Conservation (phyloP, 2,888 invertebrate species). For the Euplagia quadripunctaria region DNA sequence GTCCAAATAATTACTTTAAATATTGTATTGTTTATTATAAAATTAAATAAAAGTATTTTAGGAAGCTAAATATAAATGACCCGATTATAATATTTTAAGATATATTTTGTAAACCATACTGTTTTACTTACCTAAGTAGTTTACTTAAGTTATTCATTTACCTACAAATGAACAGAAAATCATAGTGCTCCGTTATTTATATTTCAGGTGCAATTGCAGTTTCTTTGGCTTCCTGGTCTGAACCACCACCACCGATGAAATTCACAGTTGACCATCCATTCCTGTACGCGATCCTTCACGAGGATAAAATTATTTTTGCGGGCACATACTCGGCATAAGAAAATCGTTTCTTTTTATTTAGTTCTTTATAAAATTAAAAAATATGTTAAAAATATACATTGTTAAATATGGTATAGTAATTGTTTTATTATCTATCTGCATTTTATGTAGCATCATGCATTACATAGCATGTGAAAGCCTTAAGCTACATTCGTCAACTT, state of each 20-base stretch:
- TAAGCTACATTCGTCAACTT: too few relatives aligned
- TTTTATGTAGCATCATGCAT: too few relatives aligned
- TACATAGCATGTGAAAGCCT: too few relatives aligned
- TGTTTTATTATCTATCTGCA: background rate
- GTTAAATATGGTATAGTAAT: background rate
- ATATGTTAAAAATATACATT: too few relatives aligned
- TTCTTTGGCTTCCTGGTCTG: constrained; percentile 22
- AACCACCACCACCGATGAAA: constrained; percentile 41
- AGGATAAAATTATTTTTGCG: constrained; percentile 59
- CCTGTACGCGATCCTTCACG: constrained; percentile 56
- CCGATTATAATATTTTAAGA: too few relatives aligned
- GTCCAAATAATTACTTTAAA: background rate
- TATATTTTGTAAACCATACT: background rate
- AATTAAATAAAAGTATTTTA: too few relatives aligned
- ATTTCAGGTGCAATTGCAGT: constrained; percentile 33
- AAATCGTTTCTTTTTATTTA: too few relatives aligned
- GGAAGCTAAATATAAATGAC: too few relatives aligned
- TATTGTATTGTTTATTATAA: too few relatives aligned
- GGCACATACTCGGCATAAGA: constrained; percentile 57
- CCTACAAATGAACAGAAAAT: background rate
- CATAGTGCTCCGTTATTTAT: background rate
- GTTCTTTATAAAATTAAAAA: background rate
- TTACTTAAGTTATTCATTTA: too few relatives aligned
- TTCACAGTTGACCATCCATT: constrained; percentile 62
- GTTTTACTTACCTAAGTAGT: too few relatives aligned